Conservation (phyloP, 2,797 vertebrate species). For the Cryptoblepharus egeriae region DNA sequence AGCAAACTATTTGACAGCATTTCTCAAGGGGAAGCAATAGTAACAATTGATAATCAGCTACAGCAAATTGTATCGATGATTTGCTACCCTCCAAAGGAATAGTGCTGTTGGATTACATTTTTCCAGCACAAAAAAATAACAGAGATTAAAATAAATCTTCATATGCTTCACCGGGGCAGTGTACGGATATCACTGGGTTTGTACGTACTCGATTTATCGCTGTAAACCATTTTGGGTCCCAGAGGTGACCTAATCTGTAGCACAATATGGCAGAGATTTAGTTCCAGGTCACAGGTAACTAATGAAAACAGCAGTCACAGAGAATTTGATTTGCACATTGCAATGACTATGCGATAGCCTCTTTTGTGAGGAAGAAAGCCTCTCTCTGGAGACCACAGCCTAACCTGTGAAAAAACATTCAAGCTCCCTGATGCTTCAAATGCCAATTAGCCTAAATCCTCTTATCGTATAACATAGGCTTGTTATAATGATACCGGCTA, state of each 20-base stretch:
- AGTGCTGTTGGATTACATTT: constrained; percentile 27
- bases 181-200: neutral
- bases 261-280: constrained; percentile 37
- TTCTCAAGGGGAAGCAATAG: neutral
- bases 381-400: constrained; percentile 47
- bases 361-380: constrained; percentile 52
- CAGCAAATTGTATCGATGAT: neutral
- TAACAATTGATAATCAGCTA: neutral
- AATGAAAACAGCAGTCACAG: constrained; percentile 55
- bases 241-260: constrained; percentile 46
- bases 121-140: neutral
- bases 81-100: neutral
- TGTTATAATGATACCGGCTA: constrained; percentile 63
- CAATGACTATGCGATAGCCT: constrained; percentile 43
- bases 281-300: constrained; percentile 55
- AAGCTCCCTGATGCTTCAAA: constrained; percentile 57
- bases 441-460: constrained; percentile 69
- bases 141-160: constrained; percentile 27
- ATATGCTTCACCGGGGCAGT: constrained; percentile 40
- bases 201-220: constrained; percentile 20
- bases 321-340: constrained; percentile 59
- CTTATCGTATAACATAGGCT: constrained; percentile 59
- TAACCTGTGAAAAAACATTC: constrained; percentile 53
- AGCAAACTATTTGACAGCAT: neutral
- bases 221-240: constrained; percentile 27